Evolutionary conservation across 2,888 invertebrate genomes (phyloP).

Genomic region (Leistus spinibarbis): DNA sequence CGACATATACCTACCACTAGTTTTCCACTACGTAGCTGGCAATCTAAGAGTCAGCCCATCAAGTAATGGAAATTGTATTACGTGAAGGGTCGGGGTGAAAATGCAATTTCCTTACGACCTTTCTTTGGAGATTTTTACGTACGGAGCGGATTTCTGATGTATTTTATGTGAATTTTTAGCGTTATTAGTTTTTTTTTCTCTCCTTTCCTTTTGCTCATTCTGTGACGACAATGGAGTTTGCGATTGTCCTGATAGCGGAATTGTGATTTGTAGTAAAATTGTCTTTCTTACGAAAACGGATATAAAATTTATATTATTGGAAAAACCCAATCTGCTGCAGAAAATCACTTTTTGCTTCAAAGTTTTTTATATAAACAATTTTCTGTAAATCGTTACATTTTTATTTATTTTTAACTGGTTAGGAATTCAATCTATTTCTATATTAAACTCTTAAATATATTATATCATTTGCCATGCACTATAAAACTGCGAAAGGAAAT

Average conservation of each 20-base stretch:
- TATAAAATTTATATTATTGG: constrained; percentile 6
- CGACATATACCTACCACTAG: constrained; percentile 14
- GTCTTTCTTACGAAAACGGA: constrained; percentile 7
- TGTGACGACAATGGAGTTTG: constrained; percentile 28
- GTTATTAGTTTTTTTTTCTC: constrained; percentile 35
- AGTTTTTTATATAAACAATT: not conserved
- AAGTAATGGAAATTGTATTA: constrained; percentile 54
- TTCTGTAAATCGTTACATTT: not conserved
- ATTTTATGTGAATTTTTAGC: constrained; percentile 41
- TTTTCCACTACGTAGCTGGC: constrained; percentile 27
- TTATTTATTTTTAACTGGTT: not conserved
- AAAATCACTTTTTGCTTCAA: not conserved
- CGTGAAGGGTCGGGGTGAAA: constrained; percentile 51
- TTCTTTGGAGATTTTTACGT: constrained; percentile 49
- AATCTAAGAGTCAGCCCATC: constrained; percentile 47
- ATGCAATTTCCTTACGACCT: constrained; percentile 52
- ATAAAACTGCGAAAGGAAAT: too few species aligned
- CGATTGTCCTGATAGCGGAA: constrained; percentile 33
- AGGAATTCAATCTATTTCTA: not conserved
- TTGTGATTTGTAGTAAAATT: constrained; percentile 30
- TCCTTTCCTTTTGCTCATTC: constrained; percentile 7
- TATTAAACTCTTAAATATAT: too few species aligned
- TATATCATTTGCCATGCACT: too few species aligned
- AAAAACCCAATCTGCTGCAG: not conserved
- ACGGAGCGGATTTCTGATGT: constrained; percentile 47